Percentiles rank a stretch among this genome's conserved stretches.
These are phyloP conservation scores for Corythornis vintsioides DNA, from an alignment of 2,113 vertebrate genomes.

Conservation along the genomic window DNA sequence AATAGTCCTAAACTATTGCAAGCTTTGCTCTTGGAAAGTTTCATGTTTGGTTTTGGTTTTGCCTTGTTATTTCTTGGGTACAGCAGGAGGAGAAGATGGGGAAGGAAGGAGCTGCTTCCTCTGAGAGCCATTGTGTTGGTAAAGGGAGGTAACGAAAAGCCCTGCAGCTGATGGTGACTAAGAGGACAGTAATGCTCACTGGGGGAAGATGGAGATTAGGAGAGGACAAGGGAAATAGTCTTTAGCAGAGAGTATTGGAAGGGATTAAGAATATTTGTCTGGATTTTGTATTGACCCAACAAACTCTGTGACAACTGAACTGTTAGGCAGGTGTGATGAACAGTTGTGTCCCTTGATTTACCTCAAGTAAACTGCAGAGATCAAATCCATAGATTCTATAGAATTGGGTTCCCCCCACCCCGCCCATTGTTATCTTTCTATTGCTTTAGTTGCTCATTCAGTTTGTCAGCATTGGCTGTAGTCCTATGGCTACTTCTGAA, in stretches of 20 bases:
- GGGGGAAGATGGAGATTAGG: background rate
- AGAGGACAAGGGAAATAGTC: background rate
- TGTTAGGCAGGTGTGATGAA: background rate
- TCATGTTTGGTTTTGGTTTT: background rate
- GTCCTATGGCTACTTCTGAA: background rate
- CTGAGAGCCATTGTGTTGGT: background rate
- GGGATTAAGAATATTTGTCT: background rate
- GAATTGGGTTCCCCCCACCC: rapidly evolving
- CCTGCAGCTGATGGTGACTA: background rate
- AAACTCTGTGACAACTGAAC: background rate
- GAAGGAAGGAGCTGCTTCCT: background rate
- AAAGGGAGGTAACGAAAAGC: background rate
- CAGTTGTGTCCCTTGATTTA: background rate
- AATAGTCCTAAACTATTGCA: background rate
- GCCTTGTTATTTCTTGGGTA: background rate
- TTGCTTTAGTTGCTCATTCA: background rate
- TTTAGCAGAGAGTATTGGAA: background rate
- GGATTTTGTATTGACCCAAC: background rate
- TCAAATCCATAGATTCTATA: background rate
- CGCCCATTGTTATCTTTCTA: background rate
- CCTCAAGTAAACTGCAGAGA: background rate
- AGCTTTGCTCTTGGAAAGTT: background rate
- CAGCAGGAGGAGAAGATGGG: background rate
- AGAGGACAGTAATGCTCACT: background rate
- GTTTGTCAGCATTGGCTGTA: background rate